Evolutionary conservation across 2,797 vertebrate genomes (phyloP).

Genomic region (Sebastiscus tertius): DNA sequence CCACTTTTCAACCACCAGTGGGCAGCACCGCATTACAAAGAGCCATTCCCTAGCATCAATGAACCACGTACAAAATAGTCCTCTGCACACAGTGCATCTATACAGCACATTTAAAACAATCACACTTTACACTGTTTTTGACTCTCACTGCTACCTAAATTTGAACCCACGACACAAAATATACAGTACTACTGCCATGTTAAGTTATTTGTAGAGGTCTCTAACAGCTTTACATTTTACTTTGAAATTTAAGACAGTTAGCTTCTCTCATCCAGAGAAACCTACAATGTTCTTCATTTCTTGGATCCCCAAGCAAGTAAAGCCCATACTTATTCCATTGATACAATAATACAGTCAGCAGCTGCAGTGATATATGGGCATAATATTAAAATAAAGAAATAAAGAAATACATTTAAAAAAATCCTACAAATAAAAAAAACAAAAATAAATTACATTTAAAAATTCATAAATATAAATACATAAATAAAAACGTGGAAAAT

Average conservation of each 20-base stretch:
- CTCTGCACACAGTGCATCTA: background rate
- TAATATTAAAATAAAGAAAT: no score
- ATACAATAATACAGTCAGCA: background rate
- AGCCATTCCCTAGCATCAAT: background rate
- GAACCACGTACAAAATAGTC: background rate
- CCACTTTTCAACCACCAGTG: slow-evolving; percentile 42
- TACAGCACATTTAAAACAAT: background rate
- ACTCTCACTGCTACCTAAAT: background rate
- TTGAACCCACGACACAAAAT: background rate
- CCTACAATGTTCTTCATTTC: background rate
- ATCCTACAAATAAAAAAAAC: no score
- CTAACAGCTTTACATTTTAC: background rate
- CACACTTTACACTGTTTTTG: background rate
- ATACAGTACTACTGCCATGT: background rate
- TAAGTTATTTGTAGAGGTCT: background rate
- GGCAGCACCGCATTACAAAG: slow-evolving; percentile 52
- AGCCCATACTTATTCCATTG: background rate
- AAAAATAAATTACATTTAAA: no score
- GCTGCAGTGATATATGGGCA: background rate
- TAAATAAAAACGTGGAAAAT: no score
- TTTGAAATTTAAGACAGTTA: background rate
- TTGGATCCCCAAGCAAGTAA: background rate
- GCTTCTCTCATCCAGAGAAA: background rate
- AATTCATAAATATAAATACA: no score
- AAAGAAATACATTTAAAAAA: no score